These are phyloP conservation scores for Mythimna lalbum DNA, from an alignment of 2,888 invertebrate genomes.

Conservation along the genomic window DNA sequence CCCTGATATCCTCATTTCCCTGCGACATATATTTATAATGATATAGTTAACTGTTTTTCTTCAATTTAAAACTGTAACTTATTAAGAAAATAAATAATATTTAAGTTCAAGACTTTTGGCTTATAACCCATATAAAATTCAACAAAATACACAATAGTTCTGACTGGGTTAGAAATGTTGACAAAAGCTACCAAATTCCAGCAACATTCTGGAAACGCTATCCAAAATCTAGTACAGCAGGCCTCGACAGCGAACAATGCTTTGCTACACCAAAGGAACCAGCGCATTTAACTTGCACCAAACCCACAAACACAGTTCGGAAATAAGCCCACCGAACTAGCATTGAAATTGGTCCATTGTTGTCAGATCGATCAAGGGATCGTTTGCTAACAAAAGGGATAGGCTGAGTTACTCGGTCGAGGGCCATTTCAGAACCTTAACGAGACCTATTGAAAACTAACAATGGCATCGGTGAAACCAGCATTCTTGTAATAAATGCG, in stretches of 20 bases:
- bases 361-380: constrained; percentile 84
- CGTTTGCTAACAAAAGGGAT: constrained; percentile 86
- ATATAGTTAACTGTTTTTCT: no score
- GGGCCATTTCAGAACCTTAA: constrained; percentile 84
- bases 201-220: constrained; percentile 2
- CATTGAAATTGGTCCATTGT: constrained; percentile 87
- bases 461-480: constrained; percentile 84
- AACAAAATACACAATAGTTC: background rate
- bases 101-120: background rate
- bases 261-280: background rate
- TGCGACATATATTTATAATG: no score
- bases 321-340: constrained; percentile 74
- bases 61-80: no score
- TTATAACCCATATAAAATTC: background rate
- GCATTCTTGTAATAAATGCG: constrained; percentile 74
- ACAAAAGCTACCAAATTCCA: background rate
- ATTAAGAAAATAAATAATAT: no score
- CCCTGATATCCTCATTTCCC: no score
- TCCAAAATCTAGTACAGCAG: constrained; percentile 14
- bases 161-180: constrained; percentile 12
- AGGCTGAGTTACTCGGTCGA: constrained; percentile 75
- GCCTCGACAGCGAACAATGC: constrained; percentile 9
- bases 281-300: constrained; percentile 53
- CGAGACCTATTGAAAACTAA: constrained; percentile 85
- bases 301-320: constrained; percentile 66